Evolutionary conservation across 2,113 vertebrate genomes (phyloP).

Genomic region (Oncorhynchus gorbuscha): DNA sequence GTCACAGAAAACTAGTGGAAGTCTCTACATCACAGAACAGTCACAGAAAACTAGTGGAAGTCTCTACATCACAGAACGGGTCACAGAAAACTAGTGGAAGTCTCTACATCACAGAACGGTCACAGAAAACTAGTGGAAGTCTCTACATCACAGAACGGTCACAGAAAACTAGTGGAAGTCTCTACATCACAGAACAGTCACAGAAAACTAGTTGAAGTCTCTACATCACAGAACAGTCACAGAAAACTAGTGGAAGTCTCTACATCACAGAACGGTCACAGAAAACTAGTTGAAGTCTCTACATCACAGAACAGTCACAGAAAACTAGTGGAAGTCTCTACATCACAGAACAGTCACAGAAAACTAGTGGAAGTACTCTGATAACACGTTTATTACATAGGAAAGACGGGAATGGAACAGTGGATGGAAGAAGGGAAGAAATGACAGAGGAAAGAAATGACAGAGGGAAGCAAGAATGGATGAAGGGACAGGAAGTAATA

Average conservation of each 20-base stretch:
- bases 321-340: slow-evolving; percentile 63
- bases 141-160: too few species aligned
- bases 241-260: background rate
- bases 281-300: background rate
- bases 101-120: too few species aligned
- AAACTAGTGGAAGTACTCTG: background rate
- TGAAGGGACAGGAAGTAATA: too few species aligned
- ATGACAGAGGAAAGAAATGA: too few species aligned
- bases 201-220: background rate
- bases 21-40: slow-evolving; percentile 66
- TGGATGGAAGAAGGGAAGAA: too few species aligned
- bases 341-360: slow-evolving; percentile 13
- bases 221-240: too few species aligned
- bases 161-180: background rate
- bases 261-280: too few species aligned
- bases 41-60: background rate
- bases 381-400: too few species aligned
- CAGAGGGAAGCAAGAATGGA: background rate
- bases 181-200: too few species aligned
- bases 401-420: too few species aligned
- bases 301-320: too few species aligned
- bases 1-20: background rate
- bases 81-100: background rate
- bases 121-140: background rate
- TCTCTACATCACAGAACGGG: too few species aligned